Percentiles rank a stretch among this genome's conserved stretches.
phyloP scores from a whole-genome alignment of 2,888 invertebrate genomes.

The Biston stratarius region DNA sequence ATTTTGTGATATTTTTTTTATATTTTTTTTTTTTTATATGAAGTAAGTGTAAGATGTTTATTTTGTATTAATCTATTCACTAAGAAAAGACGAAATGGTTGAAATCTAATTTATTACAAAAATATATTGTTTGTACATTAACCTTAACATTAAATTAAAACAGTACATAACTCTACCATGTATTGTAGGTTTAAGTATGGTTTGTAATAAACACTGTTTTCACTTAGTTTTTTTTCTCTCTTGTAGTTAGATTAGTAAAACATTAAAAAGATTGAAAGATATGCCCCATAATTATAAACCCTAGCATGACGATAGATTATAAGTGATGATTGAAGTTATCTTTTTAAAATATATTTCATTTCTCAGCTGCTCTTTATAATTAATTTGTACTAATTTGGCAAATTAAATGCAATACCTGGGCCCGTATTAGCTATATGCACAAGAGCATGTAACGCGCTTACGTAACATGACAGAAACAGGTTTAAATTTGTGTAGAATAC shows the following conservation, averaged over 20 bases:
- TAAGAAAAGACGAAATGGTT: conserved; percentile 16
- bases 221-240: not conserved
- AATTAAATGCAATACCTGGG: too few relatives aligned
- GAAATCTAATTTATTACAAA: conserved; percentile 43
- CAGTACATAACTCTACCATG: conserved; percentile 1
- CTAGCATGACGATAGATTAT: not conserved
- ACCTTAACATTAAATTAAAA: conserved; percentile 20
- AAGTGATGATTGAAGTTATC: too few relatives aligned
- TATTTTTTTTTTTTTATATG: not conserved
- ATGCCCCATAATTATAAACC: not conserved
- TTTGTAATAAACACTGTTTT: conserved; percentile 21
- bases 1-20: not conserved
- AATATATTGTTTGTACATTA: conserved; percentile 53
- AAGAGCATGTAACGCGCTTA: too few relatives aligned
- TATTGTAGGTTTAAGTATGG: conserved; percentile 10
- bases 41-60: not conserved
- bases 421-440: too few relatives aligned
- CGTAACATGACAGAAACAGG: too few relatives aligned
- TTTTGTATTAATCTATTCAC: not conserved
- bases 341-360: too few relatives aligned
- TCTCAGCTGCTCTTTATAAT: too few relatives aligned
- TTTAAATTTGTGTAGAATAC: too few relatives aligned
- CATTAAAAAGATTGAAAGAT: not conserved
- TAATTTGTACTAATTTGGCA: too few relatives aligned
- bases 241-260: not conserved